Evolutionary conservation across 2,797 vertebrate genomes (phyloP).

Genomic region (Crenuchus spilurus): DNA sequence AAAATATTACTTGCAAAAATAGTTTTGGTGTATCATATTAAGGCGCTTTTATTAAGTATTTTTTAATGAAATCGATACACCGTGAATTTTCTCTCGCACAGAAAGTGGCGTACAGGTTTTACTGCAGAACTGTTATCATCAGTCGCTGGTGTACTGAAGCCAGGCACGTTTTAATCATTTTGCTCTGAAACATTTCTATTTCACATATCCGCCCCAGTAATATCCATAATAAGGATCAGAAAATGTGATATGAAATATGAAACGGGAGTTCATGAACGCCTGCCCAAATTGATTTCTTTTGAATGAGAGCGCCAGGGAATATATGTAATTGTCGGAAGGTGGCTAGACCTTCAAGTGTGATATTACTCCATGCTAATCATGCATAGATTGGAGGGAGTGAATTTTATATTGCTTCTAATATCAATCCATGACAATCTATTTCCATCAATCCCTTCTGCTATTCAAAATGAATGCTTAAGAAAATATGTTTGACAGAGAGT

Average conservation of each 20-base stretch:
- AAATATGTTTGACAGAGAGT: conserved; percentile 10
- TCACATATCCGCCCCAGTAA: conserved; percentile 26
- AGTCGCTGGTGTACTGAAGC: background rate
- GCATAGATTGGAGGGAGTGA: conserved; percentile 65
- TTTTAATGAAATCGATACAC: background rate
- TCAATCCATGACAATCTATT: conserved; percentile 39
- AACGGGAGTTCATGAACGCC: conserved; percentile 47
- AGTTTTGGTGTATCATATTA: background rate
- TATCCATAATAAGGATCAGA: conserved; percentile 35
- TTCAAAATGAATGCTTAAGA: conserved; percentile 34
- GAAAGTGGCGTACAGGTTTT: background rate
- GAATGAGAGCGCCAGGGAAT: conserved; percentile 68
- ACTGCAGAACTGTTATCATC: background rate
- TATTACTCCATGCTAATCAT: conserved; percentile 77
- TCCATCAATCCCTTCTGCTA: conserved; percentile 22
- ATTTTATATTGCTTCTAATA: conserved; percentile 73
- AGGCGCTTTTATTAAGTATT: background rate
- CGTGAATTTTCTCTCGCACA: background rate
- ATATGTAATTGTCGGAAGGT: conserved; percentile 63
- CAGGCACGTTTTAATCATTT: conserved; percentile 32
- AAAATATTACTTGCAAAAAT: background rate
- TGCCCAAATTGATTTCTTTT: conserved; percentile 70
- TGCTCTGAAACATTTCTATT: conserved; percentile 32
- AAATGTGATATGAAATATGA: conserved; percentile 48
- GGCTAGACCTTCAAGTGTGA: conserved; percentile 77